Conservation (phyloP, 2,797 vertebrate genomes). For the Pseudocheirus occidentalis region DNA sequence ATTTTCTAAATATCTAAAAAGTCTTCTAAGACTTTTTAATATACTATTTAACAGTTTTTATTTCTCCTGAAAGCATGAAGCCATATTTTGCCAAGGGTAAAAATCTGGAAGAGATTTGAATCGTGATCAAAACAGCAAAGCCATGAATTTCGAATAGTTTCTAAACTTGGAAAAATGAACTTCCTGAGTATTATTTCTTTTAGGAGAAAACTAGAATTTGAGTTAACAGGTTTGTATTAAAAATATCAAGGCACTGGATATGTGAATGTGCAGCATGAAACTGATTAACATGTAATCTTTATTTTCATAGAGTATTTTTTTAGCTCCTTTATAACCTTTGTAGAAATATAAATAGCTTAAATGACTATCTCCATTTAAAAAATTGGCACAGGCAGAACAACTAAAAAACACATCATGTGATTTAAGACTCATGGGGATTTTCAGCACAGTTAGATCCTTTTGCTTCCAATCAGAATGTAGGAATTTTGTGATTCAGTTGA, state of each 20-base stretch:
- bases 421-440: not conserved
- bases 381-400: not conserved
- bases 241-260: rapidly evolving
- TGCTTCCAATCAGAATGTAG: not conserved
- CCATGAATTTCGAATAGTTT: constrained; percentile 61
- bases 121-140: constrained; percentile 55
- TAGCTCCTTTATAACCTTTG: not conserved
- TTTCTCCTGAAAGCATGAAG: constrained; percentile 23
- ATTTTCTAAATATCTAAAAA: constrained; percentile 52
- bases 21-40: constrained; percentile 53
- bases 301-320: not conserved
- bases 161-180: constrained; percentile 43
- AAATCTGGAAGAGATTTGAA: constrained; percentile 69
- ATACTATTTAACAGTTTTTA: constrained; percentile 59
- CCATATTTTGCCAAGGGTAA: not conserved
- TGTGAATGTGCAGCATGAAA: not conserved
- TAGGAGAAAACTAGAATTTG: not conserved
- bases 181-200: not conserved
- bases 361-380: not conserved
- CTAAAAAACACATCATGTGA: not conserved
- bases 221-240: not conserved
- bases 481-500: not conserved
- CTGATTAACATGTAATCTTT: not conserved
- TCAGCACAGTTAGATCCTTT: not conserved
- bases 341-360: not conserved